Conservation (phyloP, 1,140 invertebrate genomes). For the Calosoma granatense region DNA sequence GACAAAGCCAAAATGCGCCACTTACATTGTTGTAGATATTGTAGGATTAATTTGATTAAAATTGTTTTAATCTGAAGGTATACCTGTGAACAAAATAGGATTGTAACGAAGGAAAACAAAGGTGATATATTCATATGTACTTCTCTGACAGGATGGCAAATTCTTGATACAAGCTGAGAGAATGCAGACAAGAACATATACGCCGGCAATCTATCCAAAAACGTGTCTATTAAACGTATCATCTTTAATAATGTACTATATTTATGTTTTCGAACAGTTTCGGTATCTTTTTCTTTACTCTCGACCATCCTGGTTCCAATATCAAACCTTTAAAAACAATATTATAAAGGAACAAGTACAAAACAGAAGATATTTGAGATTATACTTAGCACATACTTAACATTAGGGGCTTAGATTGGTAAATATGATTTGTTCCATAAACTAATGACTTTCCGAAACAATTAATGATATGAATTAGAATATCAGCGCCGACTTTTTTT, state of each 20-base stretch:
- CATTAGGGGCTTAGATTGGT: constrained; percentile 89
- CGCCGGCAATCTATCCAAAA: constrained; percentile 56
- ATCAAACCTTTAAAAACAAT: constrained; percentile 24
- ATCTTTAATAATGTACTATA: constrained; percentile 26
- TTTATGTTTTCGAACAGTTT: constrained; percentile 20
- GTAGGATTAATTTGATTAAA: constrained; percentile 65
- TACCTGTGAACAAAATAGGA: too few species aligned
- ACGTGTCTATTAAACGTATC: constrained; percentile 46
- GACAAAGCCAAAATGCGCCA: constrained; percentile 84
- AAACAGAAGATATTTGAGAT: too few species aligned
- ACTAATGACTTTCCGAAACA: constrained; percentile 69
- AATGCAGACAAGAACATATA: constrained; percentile 88
- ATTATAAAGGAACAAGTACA: too few species aligned
- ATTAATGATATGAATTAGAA: constrained; percentile 49
- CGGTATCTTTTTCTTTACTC: constrained; percentile 31
- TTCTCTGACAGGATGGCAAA: constrained; percentile 64
- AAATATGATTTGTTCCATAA: constrained; percentile 80
- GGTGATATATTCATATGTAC: too few species aligned
- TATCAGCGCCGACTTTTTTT: constrained; percentile 37
- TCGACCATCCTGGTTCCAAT: constrained; percentile 29
- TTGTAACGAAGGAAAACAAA: too few species aligned
- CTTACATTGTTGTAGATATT: constrained; percentile 82
- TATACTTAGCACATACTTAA: constrained; percentile 73
- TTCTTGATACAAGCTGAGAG: constrained; percentile 86
- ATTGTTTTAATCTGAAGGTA: constrained; percentile 63